Conservation (phyloP, 1,140 invertebrate genomes). For the Drosophila yakuba region DNA sequence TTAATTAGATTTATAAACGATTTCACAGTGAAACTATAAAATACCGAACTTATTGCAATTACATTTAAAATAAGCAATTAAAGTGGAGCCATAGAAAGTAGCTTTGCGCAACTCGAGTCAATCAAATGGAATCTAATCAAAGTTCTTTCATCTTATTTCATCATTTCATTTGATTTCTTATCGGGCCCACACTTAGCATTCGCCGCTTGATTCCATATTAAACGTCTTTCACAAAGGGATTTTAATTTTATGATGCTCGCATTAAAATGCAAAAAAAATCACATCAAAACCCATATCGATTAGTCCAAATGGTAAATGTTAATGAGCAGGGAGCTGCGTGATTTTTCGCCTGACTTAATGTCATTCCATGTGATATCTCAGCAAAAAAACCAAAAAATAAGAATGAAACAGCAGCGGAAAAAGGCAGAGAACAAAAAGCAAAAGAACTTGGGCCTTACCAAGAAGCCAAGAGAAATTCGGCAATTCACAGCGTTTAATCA, state of each 20-base stretch:
- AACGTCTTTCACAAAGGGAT: slow-evolving; percentile 4
- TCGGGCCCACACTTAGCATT: neutral
- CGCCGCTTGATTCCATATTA: slow-evolving; percentile 6
- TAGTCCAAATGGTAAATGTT: slow-evolving; percentile 32
- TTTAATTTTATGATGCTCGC: slow-evolving; percentile 14
- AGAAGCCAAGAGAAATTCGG: slow-evolving; percentile 43
- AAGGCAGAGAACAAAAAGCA: slow-evolving; percentile 20
- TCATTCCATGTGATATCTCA: slow-evolving; percentile 45
- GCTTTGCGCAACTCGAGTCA: neutral
- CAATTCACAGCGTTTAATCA: slow-evolving; percentile 73
- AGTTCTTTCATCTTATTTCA: slow-evolving; percentile 11
- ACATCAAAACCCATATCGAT: slow-evolving; percentile 45
- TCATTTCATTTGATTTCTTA: neutral
- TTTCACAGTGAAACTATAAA: too few species aligned
- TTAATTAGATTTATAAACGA: too few species aligned
- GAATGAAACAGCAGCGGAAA: slow-evolving; percentile 19
- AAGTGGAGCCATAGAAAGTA: neutral
- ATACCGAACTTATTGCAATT: neutral
- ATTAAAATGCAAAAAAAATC: slow-evolving; percentile 31
- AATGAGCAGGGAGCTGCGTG: slow-evolving; percentile 35
- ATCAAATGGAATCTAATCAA: slow-evolving; percentile 7
- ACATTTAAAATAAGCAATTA: neutral
- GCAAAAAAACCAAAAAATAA: slow-evolving; percentile 22
- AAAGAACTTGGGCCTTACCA: slow-evolving; percentile 50
- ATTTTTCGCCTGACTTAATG: slow-evolving; percentile 38